A percentile compares a stretch with the other conserved stretches of the same genome.
phyloP scores from a whole-genome alignment of 2,888 invertebrate species.

The Caenorhabditis sp. region DNA sequence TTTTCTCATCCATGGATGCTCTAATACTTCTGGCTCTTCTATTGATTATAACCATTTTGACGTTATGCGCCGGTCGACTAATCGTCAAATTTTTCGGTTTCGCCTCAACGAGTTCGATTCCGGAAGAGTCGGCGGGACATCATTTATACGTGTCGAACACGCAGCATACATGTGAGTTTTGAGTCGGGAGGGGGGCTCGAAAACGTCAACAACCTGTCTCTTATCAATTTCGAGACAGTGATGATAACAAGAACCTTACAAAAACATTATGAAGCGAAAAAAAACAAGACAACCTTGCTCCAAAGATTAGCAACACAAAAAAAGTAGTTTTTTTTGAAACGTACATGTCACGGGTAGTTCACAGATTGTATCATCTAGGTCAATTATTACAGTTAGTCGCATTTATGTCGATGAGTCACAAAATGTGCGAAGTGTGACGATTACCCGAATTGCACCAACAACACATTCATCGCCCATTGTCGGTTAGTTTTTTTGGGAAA shows the following conservation, averaged over 20 bases:
- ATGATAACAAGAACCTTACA: too few relatives aligned
- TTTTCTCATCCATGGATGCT: conserved; percentile 23
- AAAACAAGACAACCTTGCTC: too few relatives aligned
- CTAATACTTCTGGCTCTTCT: conserved; percentile 22
- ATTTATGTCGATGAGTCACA: conserved; percentile 34
- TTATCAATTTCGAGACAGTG: too few relatives aligned
- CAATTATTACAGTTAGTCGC: conserved; percentile 35
- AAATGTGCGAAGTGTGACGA: conserved; percentile 37
- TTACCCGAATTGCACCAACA: conserved; percentile 26
- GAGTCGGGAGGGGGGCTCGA: too few relatives aligned
- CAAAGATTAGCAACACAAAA: too few relatives aligned
- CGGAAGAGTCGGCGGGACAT: neutral
- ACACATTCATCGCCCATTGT: conserved; percentile 11
- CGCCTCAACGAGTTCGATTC: neutral
- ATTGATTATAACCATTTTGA: conserved; percentile 14
- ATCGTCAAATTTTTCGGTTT: conserved; percentile 17
- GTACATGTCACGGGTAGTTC: too few relatives aligned
- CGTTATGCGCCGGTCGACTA: conserved; percentile 18
- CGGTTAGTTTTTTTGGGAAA: conserved; percentile 22
- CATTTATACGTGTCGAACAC: conserved; percentile 37
- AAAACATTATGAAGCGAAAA: too few relatives aligned
- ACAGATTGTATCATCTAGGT: too few relatives aligned
- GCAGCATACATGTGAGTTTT: conserved; percentile 33
- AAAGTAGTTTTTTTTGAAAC: too few relatives aligned
- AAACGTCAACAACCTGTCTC: too few relatives aligned